A percentile compares a stretch with the other conserved stretches of the same genome.
Evolutionary conservation across 2,888 invertebrate species (phyloP).

Genomic region (Synanthedon myopaeformis): DNA sequence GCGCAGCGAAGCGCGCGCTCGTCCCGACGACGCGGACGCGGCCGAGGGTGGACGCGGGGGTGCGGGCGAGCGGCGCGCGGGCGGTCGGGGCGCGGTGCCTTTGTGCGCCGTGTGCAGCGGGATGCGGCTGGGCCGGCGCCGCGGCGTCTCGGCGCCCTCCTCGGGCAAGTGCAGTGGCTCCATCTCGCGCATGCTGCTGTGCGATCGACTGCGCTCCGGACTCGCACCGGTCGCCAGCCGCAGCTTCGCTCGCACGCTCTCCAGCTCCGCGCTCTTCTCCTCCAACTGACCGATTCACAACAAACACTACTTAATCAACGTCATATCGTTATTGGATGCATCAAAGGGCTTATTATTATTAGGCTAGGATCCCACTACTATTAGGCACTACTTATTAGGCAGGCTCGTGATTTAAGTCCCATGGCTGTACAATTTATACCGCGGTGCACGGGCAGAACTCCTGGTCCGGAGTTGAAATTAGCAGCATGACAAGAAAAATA

Average conservation of each 20-base stretch:
- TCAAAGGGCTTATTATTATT: too few relatives aligned
- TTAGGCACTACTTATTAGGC: too few relatives aligned
- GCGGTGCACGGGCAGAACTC: too few relatives aligned
- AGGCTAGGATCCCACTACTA: too few relatives aligned
- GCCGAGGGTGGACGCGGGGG: conserved; percentile 26
- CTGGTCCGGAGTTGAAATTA: too few relatives aligned
- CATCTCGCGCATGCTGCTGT: conserved; percentile 57
- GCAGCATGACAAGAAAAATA: too few relatives aligned
- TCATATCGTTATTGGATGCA: too few relatives aligned
- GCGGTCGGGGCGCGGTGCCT: conserved; percentile 70
- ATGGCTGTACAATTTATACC: too few relatives aligned
- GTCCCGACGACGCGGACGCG: conserved; percentile 7
- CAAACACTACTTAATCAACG: too few relatives aligned
- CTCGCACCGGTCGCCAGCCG: conserved; percentile 75
- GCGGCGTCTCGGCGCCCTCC: conserved; percentile 72
- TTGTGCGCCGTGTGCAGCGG: conserved; percentile 70
- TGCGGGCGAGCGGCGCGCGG: conserved; percentile 66
- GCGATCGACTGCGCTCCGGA: conserved; percentile 27
- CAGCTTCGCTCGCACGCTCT: conserved; percentile 82
- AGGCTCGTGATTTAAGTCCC: too few relatives aligned
- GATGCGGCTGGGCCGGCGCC: conserved; percentile 74
- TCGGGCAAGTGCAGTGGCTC: conserved; percentile 52
- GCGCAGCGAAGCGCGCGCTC: conserved; percentile 19
- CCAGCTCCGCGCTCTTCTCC: conserved; percentile 85
- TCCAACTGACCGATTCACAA: conserved; percentile 70